Base-by-base conservation (phyloP, 2,113 vertebrate species). In the Orientallactaga bullata region DNA sequence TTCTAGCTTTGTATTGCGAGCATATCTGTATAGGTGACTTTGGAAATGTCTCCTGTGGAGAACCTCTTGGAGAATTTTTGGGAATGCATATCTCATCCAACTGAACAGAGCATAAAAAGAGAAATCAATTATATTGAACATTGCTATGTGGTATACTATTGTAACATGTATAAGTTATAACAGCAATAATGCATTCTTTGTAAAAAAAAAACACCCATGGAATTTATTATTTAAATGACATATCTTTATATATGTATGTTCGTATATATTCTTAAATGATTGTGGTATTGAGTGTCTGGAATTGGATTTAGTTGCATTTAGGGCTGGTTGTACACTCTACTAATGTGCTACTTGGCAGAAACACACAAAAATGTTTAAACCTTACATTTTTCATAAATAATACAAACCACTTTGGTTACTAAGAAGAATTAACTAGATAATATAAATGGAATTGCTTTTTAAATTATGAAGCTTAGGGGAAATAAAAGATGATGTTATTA, bases 401-500 rank as follows among this genome's bases (percentile, higher is more conserved):
- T 94, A 79, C 12, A 91, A 79, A 79, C 7, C 74, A n/a, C 32
- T 69, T 91, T 79, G 60, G 3, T 89, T 80, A 60, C 63, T 89
- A 92, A 60, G 39, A 92, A 88, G 17, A 2, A 32, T 81, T 13
- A 79, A 73, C 28, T 28, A 79, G 28, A 51, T 16, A 73, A 65
- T 89, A 15, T 69, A 73, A 85, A 81, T 81, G 47, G 13, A 88
- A 95, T 69, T 69, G n/a, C 15, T 79, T 91, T 78, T 18, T 88
- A 74, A 78, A 85, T 81, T 73, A 39, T 92, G 87, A 96, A 81
- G 3, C 55, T 92, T 87, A 72, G 65, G 26, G 37, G 7, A 93
- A 88, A 80, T 81, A 42, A 84, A 93, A 76, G 37, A 58, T 69
- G 30, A 42, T 73, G 47, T 85, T 85, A 65, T 84, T 66, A 81